Conservation (phyloP, 2,797 vertebrate species). For the Poecilia gillii region DNA sequence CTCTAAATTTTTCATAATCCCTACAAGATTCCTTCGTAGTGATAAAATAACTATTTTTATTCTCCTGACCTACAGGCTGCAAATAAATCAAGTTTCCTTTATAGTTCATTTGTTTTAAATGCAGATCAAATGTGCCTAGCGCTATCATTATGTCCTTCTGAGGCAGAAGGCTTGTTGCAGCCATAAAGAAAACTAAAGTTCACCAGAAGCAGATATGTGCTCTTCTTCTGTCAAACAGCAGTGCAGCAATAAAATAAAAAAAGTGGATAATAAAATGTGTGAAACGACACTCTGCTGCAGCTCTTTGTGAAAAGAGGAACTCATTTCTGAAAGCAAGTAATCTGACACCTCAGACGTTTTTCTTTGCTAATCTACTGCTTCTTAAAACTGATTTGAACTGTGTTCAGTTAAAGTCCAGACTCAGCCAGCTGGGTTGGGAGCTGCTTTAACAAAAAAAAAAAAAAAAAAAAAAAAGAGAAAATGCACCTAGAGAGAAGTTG, state of each 20-base stretch:
- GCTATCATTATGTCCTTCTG: not conserved
- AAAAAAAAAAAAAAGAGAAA: not conserved
- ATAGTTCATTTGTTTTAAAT: not conserved
- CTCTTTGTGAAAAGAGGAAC: slow-evolving; percentile 19
- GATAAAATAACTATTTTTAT: not conserved
- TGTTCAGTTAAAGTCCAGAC: not conserved
- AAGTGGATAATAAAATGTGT: slow-evolving; percentile 22
- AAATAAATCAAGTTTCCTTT: not conserved
- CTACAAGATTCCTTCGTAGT: not conserved
- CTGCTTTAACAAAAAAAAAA: not conserved
- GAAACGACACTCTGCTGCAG: slow-evolving; percentile 1
- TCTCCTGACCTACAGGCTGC: not conserved
- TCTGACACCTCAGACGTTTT: not conserved
- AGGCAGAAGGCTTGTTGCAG: not conserved
- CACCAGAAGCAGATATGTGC: slow-evolving; percentile 30
- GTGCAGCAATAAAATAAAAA: slow-evolving; percentile 25
- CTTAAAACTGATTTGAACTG: not conserved
- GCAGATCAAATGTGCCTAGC: not conserved
- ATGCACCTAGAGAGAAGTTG: slow-evolving; percentile 40
- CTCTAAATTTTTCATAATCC: no score
- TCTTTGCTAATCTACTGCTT: not conserved
- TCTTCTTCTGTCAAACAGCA: slow-evolving; percentile 39
- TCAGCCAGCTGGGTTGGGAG: not conserved
- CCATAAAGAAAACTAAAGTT: slow-evolving; percentile 16
- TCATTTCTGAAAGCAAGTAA: not conserved